A percentile compares a stretch with the other conserved stretches of the same genome.
These are phyloP conservation scores for Neria commutata DNA, from an alignment of 2,888 invertebrate species.

Conservation along the genomic window DNA sequence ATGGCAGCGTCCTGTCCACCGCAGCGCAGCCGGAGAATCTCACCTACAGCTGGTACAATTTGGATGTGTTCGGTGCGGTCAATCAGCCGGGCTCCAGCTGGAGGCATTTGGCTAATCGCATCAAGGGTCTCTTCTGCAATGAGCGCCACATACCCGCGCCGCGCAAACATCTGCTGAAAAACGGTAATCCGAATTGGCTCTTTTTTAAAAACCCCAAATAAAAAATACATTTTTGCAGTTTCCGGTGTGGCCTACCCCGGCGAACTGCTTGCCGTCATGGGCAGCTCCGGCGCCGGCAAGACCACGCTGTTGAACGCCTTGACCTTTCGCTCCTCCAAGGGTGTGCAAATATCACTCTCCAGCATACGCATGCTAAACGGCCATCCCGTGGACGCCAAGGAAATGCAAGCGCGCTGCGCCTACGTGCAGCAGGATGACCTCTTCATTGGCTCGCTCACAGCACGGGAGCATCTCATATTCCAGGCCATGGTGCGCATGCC, in stretches of 20 bases:
- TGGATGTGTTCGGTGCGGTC: conserved; percentile 76
- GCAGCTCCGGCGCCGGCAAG: conserved; percentile 92
- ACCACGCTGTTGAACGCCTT: conserved; percentile 90
- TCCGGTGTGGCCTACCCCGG: conserved; percentile 85
- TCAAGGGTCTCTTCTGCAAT: conserved; percentile 61
- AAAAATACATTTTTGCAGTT: conserved; percentile 63
- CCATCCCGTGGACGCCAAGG: conserved; percentile 72
- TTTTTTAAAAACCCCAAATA: not conserved
- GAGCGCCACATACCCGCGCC: conserved; percentile 58
- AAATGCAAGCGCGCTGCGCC: conserved; percentile 78
- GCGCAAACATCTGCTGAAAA: conserved; percentile 76
- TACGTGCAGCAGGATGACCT: conserved; percentile 95
- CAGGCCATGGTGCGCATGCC: conserved; percentile 91
- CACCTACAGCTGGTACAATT: conserved; percentile 79
- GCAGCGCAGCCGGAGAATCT: conserved; percentile 59
- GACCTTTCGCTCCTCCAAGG: conserved; percentile 78
- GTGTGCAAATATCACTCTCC: conserved; percentile 67
- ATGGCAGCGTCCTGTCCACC: conserved; percentile 47
- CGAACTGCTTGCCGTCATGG: conserved; percentile 85
- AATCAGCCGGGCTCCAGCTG: conserved; percentile 62
- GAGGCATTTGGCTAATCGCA: conserved; percentile 62
- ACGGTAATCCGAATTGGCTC: conserved; percentile 64
- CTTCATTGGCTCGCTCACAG: conserved; percentile 89
- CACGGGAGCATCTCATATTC: conserved; percentile 86
- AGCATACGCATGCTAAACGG: conserved; percentile 75